Evolutionary conservation across 2,113 vertebrate genomes (phyloP).

Genomic region (Castor canadensis): DNA sequence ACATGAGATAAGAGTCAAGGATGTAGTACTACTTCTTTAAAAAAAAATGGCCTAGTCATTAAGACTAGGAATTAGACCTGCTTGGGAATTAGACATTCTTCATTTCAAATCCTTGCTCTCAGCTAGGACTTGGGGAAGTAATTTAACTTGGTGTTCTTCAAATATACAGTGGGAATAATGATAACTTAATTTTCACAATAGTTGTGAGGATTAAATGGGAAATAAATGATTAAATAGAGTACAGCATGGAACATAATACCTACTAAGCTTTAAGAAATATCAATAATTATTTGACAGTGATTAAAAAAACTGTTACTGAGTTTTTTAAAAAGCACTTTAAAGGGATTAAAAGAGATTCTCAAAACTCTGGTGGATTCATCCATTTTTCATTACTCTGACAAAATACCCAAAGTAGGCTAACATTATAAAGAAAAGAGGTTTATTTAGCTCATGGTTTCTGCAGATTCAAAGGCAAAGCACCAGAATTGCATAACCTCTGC

Average conservation of each 20-base stretch:
- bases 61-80: not conserved
- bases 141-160: not conserved
- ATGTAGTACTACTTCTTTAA: not conserved
- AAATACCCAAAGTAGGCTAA: not conserved
- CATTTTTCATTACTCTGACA: not conserved
- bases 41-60: not conserved
- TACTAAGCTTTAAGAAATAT: not conserved
- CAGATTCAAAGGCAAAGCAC: not conserved
- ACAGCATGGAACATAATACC: not conserved
- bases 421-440: not conserved
- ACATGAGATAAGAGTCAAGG: too few species aligned
- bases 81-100: not conserved
- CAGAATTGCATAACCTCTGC: not conserved
- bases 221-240: conserved; percentile 12
- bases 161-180: not conserved
- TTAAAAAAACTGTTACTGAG: not conserved
- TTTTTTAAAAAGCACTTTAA: not conserved
- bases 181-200: not conserved
- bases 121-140: not conserved
- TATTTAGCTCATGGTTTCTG: not conserved
- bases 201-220: not conserved
- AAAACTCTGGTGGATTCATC: not conserved
- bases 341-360: not conserved
- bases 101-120: not conserved
- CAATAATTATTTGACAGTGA: not conserved